Evolutionary conservation across 2,113 vertebrate species (phyloP).

Genomic region (Macrotis lagotis): DNA sequence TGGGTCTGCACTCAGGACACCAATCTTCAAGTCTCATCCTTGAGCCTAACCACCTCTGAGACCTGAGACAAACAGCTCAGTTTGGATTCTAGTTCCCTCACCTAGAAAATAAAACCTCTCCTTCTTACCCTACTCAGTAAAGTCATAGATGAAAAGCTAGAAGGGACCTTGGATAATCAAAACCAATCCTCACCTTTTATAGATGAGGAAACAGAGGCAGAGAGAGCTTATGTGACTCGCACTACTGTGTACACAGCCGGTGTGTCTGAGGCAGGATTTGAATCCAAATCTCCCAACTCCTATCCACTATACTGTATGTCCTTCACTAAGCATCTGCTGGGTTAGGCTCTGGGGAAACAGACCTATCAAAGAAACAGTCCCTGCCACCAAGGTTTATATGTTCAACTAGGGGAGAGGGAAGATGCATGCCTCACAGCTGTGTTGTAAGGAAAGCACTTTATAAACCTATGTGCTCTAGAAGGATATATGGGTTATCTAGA

Average conservation of each 20-base stretch:
- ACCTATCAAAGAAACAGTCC: too few species aligned
- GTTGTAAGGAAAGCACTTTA: background rate
- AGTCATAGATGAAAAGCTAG: background rate
- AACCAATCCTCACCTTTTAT: too few species aligned
- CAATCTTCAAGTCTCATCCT: background rate
- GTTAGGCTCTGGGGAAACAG: too few species aligned
- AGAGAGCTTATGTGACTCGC: too few species aligned
- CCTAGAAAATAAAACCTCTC: background rate
- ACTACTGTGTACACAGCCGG: too few species aligned
- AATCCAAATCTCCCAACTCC: background rate
- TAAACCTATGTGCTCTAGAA: background rate
- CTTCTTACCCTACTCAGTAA: too few species aligned
- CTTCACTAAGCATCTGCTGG: too few species aligned
- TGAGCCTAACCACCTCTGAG: background rate
- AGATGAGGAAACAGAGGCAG: too few species aligned
- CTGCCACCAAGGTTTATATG: background rate
- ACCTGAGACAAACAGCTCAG: too few species aligned
- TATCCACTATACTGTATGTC: too few species aligned
- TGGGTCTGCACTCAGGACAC: background rate
- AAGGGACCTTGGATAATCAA: background rate
- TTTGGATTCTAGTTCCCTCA: background rate
- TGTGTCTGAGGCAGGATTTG: background rate
- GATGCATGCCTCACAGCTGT: too few species aligned
- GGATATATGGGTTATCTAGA: background rate
- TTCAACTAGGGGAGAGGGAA: background rate